These are phyloP conservation scores for Pomacea maculata DNA, from an alignment of 1,140 invertebrate species.

Conservation along the genomic window DNA sequence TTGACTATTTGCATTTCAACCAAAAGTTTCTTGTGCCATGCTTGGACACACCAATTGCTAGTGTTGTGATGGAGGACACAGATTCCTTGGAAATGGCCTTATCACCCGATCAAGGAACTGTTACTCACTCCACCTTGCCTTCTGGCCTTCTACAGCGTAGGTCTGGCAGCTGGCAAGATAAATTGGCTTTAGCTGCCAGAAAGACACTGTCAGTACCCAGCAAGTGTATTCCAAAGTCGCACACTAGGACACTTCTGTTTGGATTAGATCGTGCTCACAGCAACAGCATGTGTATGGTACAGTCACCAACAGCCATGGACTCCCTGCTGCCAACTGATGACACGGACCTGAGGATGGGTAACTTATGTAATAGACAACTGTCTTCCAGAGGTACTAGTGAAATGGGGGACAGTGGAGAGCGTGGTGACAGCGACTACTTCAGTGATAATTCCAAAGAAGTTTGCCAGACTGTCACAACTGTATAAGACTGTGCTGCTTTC, in stretches of 20 bases:
- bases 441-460: slow-evolving; percentile 57
- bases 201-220: slow-evolving; percentile 26
- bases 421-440: slow-evolving; percentile 50
- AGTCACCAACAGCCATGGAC: slow-evolving; percentile 6
- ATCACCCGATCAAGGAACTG: slow-evolving; percentile 45
- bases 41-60: slow-evolving; percentile 79
- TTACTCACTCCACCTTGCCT: slow-evolving; percentile 29
- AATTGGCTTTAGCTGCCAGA: slow-evolving; percentile 16
- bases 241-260: slow-evolving; percentile 1
- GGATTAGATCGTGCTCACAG: slow-evolving; percentile 16
- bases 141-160: slow-evolving; percentile 27
- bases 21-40: slow-evolving; percentile 81
- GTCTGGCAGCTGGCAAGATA: slow-evolving; percentile 30
- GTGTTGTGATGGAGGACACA: slow-evolving; percentile 74
- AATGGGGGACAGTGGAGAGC: slow-evolving; percentile 21
- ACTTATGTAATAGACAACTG: slow-evolving; percentile 20
- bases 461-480: slow-evolving; percentile 35
- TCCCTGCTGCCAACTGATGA: slow-evolving; percentile 6
- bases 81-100: slow-evolving; percentile 68
- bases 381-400: slow-evolving; percentile 21
- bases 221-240: background rate
- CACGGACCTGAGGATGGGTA: background rate
- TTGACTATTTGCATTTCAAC: slow-evolving; percentile 80
- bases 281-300: slow-evolving; percentile 21
- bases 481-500: slow-evolving; percentile 12